These are phyloP conservation scores for Montipora foliosa DNA, from an alignment of 64 coral and sea anemone genomes.

Conservation along the genomic window DNA sequence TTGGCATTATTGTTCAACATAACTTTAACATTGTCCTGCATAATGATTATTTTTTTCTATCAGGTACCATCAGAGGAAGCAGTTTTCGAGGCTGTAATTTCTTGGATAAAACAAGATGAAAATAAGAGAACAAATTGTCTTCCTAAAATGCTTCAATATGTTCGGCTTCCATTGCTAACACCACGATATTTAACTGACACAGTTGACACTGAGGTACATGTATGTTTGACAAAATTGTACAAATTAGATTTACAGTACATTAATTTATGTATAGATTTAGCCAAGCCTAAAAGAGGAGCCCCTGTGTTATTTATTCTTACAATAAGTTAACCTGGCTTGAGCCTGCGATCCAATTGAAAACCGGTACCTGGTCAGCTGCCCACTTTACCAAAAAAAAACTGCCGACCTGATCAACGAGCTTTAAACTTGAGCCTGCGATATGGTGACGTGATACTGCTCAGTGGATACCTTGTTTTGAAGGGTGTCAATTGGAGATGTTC, in stretches of 20 bases:
- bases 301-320: no score
- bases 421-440: no score
- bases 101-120: constrained; percentile 91
- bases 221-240: background rate
- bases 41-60: background rate
- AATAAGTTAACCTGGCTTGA: no score
- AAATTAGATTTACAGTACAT: background rate
- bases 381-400: no score
- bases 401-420: no score
- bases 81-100: constrained; percentile 92
- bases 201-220: constrained; percentile 82
- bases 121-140: constrained; percentile 69
- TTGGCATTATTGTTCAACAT: background rate
- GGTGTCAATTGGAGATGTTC: no score
- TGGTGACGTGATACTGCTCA: no score
- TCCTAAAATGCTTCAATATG: constrained; percentile 72
- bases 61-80: constrained; percentile 94
- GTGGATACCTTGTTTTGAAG: no score
- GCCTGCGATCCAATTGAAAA: no score
- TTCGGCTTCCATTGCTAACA: constrained; percentile 91
- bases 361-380: no score
- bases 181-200: constrained; percentile 93
- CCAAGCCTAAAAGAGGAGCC: no score
- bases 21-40: background rate
- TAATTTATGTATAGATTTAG: no score